Evolutionary conservation across 2,113 vertebrate genomes (phyloP).

Genomic region (Proterorhinus semilunaris): DNA sequence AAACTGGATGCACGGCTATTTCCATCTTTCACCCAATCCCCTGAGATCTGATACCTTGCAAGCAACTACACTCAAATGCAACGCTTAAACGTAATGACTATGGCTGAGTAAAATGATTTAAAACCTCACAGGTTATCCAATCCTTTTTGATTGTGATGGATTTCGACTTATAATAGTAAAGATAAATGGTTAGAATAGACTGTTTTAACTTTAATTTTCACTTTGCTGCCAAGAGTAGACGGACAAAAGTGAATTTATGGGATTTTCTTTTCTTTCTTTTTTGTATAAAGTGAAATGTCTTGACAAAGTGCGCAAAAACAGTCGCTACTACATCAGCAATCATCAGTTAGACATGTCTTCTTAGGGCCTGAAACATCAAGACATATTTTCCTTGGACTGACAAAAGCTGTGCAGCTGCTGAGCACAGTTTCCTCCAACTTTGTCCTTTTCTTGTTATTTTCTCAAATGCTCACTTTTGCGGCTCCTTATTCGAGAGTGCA

Average conservation of each 20-base stretch:
- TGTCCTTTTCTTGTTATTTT: constrained; percentile 20
- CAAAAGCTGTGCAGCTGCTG: constrained; percentile 61
- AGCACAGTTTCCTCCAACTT: constrained; percentile 33
- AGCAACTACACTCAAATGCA: constrained; percentile 1
- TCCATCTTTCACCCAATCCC: constrained; percentile 30
- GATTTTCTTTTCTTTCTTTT: background rate
- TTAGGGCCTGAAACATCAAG: background rate
- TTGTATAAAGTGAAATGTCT: background rate
- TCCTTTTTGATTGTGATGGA: background rate
- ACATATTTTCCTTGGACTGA: constrained; percentile 43
- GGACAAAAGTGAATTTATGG: too few species aligned
- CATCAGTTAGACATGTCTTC: background rate
- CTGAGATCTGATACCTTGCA: constrained; percentile 5
- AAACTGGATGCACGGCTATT: constrained; percentile 44
- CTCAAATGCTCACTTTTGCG: constrained; percentile 37
- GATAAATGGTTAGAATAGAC: background rate
- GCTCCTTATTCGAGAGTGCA: constrained; percentile 28
- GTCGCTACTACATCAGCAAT: background rate
- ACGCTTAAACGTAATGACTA: background rate
- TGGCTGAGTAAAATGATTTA: too few species aligned
- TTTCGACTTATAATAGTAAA: background rate
- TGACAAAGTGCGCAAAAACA: constrained; percentile 21
- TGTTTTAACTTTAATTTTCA: too few species aligned
- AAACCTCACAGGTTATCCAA: too few species aligned
- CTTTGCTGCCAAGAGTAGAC: too few species aligned